These are phyloP conservation scores for Anthophora plumipes DNA, from an alignment of 2,888 invertebrate species.

Conservation along the genomic window DNA sequence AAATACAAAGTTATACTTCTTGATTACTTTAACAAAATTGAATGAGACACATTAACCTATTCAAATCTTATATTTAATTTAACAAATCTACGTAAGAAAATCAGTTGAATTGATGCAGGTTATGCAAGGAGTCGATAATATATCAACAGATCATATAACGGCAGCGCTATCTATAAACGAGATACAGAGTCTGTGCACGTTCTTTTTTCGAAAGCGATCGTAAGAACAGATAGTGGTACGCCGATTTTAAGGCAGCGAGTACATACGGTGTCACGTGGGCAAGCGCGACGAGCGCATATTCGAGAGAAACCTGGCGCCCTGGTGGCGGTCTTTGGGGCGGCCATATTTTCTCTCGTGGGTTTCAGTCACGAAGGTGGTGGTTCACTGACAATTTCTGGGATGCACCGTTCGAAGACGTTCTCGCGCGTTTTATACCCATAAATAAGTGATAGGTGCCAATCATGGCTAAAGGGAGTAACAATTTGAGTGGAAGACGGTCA, in stretches of 20 bases:
- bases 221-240: conserved; percentile 24
- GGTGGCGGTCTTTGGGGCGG: conserved; percentile 76
- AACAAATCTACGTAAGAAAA: background rate
- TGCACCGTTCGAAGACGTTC: conserved; percentile 77
- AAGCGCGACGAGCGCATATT: conserved; percentile 62
- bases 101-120: background rate
- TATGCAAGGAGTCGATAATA: background rate
- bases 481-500: conserved; percentile 79
- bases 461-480: conserved; percentile 83
- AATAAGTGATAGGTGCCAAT: conserved; percentile 48
- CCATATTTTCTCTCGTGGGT: conserved; percentile 83
- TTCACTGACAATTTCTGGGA: conserved; percentile 78
- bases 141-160: background rate
- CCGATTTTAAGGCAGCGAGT: conserved; percentile 40
- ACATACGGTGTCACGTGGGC: conserved; percentile 61
- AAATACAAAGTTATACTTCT: too few species aligned
- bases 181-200: background rate
- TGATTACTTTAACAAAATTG: too few species aligned
- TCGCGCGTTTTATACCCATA: conserved; percentile 68
- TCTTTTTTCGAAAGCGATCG: conserved; percentile 33
- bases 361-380: conserved; percentile 77
- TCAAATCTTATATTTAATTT: background rate
- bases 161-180: conserved; percentile 6
- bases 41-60: too few species aligned
- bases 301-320: conserved; percentile 71